These are phyloP conservation scores for Anoplolepis gracilipes DNA, from an alignment of 1,140 invertebrate genomes.

Conservation along the genomic window DNA sequence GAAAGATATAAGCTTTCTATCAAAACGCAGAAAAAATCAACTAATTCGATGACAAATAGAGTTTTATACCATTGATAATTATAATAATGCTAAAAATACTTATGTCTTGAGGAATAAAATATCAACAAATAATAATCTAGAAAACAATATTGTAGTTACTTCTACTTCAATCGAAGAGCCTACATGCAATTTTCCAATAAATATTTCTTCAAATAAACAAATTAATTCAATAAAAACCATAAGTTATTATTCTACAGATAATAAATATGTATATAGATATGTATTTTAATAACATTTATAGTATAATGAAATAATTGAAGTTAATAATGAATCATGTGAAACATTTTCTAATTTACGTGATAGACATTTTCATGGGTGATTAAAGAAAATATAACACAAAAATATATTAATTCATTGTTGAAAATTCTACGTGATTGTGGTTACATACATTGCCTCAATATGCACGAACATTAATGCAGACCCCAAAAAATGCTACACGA, in stretches of 20 bases:
- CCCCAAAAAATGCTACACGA: not conserved
- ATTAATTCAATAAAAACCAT: not conserved
- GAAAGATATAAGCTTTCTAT: not conserved
- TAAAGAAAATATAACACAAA: not conserved
- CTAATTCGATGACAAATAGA: not conserved
- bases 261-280: not conserved
- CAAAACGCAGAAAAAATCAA: not conserved
- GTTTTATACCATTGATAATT: not conserved
- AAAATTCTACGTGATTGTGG: not conserved
- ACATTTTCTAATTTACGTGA: not conserved
- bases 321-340: not conserved
- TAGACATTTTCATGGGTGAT: not conserved
- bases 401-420: not conserved
- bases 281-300: not conserved
- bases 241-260: no score
- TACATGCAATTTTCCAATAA: not conserved
- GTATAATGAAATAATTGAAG: not conserved
- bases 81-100: not conserved
- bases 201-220: not conserved
- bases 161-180: not conserved
- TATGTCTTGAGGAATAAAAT: not conserved
- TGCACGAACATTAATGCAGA: not conserved
- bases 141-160: not conserved
- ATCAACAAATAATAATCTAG: not conserved
- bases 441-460: not conserved